Evolutionary conservation across 2,797 vertebrate species (phyloP).

Genomic region (Tachyglossus aculeatus): DNA sequence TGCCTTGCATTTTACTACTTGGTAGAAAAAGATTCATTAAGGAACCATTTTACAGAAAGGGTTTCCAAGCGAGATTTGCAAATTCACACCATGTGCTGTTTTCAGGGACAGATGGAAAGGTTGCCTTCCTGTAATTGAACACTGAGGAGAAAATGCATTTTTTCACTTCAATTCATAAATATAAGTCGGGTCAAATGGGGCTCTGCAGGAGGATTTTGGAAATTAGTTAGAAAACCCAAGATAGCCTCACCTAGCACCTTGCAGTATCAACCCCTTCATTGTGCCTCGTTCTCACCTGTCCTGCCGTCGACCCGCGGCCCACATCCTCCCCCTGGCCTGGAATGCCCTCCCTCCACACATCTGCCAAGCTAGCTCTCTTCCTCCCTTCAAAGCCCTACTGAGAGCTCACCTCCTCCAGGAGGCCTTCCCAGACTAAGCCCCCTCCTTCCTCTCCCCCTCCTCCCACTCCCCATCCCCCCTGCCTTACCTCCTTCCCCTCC

Average conservation of each 20-base stretch:
- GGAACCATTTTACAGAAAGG: slow-evolving; percentile 5
- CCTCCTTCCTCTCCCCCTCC: too few species aligned
- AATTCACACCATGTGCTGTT: not conserved
- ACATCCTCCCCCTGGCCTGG: too few species aligned
- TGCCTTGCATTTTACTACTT: not conserved
- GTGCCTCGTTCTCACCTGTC: too few species aligned
- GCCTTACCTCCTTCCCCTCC: too few species aligned
- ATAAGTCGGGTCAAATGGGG: too few species aligned
- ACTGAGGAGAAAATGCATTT: not conserved
- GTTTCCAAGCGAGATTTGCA: not conserved
- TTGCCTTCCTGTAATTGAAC: not conserved
- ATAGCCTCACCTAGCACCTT: not conserved
- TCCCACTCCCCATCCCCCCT: too few species aligned
- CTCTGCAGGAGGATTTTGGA: not conserved
- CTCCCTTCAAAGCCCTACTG: too few species aligned
- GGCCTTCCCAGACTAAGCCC: too few species aligned
- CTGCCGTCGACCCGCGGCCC: too few species aligned
- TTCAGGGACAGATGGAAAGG: not conserved
- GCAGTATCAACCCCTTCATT: not conserved
- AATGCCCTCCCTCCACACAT: too few species aligned
- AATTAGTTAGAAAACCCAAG: not conserved
- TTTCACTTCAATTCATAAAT: not conserved
- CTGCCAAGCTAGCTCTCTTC: too few species aligned
- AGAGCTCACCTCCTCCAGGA: too few species aligned
- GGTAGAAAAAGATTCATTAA: slow-evolving; percentile 10